phyloP scores from a whole-genome alignment of 2,888 invertebrate species.

The Oscheius sp. region DNA sequence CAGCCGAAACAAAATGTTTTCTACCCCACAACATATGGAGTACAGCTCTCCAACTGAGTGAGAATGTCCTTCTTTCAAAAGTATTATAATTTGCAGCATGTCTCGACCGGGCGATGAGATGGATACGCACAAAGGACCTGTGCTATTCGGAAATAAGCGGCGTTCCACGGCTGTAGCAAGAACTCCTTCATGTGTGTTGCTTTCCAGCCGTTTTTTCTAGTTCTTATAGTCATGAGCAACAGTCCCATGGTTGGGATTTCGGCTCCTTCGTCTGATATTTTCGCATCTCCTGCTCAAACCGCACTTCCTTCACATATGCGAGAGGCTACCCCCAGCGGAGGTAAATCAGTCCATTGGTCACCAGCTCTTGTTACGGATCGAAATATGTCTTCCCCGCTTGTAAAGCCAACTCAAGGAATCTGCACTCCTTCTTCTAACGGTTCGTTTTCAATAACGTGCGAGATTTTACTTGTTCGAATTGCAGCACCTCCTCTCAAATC shows the following conservation, averaged over 20 bases:
- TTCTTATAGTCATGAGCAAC: conserved; percentile 41
- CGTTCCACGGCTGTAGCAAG: conserved; percentile 31
- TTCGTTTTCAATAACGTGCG: neutral
- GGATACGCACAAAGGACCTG: conserved; percentile 16
- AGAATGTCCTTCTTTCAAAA: conserved; percentile 1
- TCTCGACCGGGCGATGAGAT: neutral
- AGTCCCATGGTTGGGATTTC: conserved; percentile 37
- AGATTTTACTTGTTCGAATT: neutral
- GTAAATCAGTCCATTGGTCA: conserved; percentile 54
- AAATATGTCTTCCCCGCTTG: conserved; percentile 26
- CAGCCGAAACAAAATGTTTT: conserved; percentile 9
- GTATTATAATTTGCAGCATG: neutral
- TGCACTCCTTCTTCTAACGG: conserved; percentile 21
- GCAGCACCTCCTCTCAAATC: conserved; percentile 59
- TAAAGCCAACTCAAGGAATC: conserved; percentile 13
- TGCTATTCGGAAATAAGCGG: conserved; percentile 30
- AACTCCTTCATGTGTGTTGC: conserved; percentile 27
- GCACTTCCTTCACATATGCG: conserved; percentile 52
- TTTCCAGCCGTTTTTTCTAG: neutral
- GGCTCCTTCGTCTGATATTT: conserved; percentile 57
- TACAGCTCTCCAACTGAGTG: conserved; percentile 19
- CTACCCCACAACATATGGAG: conserved; percentile 24
- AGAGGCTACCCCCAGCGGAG: conserved; percentile 26
- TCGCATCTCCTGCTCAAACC: conserved; percentile 44
- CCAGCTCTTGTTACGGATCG: conserved; percentile 47